These are phyloP conservation scores for Papilio xuthus DNA, from an alignment of 1,140 invertebrate genomes.

Conservation along the genomic window DNA sequence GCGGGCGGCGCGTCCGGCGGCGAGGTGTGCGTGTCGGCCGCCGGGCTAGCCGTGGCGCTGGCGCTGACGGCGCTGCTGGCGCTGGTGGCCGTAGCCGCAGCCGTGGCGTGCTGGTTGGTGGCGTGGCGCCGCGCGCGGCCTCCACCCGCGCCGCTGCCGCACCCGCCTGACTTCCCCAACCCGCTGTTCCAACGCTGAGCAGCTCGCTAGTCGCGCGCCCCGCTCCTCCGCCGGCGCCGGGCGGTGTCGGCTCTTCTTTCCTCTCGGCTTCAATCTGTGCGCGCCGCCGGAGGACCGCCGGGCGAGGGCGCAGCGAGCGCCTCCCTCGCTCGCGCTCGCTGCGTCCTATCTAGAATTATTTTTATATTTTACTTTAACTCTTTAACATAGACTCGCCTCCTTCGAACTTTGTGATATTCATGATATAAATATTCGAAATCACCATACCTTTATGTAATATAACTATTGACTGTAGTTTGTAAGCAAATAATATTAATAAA, in stretches of 20 bases:
- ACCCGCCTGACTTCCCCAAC: constrained; percentile 97
- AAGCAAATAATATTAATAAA: constrained; percentile 69
- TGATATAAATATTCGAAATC: constrained; percentile 77
- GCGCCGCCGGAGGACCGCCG: constrained; percentile 78
- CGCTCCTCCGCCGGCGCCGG: constrained; percentile 80
- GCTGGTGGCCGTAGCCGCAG: constrained; percentile 95
- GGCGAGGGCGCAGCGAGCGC: constrained; percentile 70
- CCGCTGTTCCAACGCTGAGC: constrained; percentile 94
- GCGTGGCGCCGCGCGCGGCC: constrained; percentile 94
- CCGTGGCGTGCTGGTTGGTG: constrained; percentile 97
- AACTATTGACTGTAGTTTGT: constrained; percentile 71
- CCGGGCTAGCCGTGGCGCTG: constrained; percentile 95
- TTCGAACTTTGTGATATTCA: constrained; percentile 80
- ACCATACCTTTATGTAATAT: constrained; percentile 77
- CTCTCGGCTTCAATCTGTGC: constrained; percentile 63
- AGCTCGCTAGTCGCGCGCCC: constrained; percentile 86
- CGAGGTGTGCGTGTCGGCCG: constrained; percentile 96
- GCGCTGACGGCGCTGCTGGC: constrained; percentile 95
- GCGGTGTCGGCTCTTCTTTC: constrained; percentile 76
- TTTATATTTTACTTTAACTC: constrained; percentile 53
- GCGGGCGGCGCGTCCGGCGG: constrained; percentile 79
- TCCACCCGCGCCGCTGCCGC: constrained; percentile 92
- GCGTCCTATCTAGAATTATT: constrained; percentile 62
- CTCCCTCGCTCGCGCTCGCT: constrained; percentile 64
- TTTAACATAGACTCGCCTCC: constrained; percentile 72